Base-by-base conservation (phyloP, 2,797 vertebrate genomes). In the Calcarius lapponicus region DNA sequence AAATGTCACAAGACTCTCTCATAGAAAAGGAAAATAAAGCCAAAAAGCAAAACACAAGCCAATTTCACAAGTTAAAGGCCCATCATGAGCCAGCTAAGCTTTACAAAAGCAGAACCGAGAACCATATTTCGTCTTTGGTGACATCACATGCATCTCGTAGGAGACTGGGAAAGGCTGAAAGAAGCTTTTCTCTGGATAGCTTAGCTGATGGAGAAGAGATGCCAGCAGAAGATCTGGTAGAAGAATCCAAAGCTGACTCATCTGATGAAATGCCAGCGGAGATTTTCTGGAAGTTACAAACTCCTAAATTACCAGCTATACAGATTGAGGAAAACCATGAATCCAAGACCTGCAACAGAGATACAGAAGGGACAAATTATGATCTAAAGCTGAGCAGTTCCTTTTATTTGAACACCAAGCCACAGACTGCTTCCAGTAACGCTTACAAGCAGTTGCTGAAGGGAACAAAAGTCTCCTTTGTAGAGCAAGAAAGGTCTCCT, bases 1-100 rank as follows among this genome's bases (percentile, higher is more conserved):
- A 98, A 84, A 98, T 99, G 98, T 99, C 99, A 47, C 98, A 98
- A 95, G 99, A 99, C 94, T 99, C 99, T 19, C 95, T 99, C 82
- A 96, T 92, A 53, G 98, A 97, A 90, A 97, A 96, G 74, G 93
- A 93, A 69, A 94, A 91, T 48, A 94, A 93, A 82, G 83, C 54
- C 32, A 94, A 92, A 66, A 95, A 87, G 45, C 82, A 90, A 91
- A 96, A 92, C 64, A 72, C 89, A 90, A 94, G 66, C 96, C 96
- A 26, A 72, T 90, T 82, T 85, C 56, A 86, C 56, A 93, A 92
- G 58, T 92, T 94, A 72, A 78, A 96, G 75, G 31, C 61, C 53
- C 51, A 42, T 32, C 34, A 25, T 11, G 80, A 96, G 40, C 45
- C 93, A 79, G 28, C 73, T 81, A 96, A 71, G 65, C 75, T 95